Evolutionary conservation across 30 jellyfish, hydroid and myxozoan species (phyloP).

Genomic region (Rhopilema esculentum): DNA sequence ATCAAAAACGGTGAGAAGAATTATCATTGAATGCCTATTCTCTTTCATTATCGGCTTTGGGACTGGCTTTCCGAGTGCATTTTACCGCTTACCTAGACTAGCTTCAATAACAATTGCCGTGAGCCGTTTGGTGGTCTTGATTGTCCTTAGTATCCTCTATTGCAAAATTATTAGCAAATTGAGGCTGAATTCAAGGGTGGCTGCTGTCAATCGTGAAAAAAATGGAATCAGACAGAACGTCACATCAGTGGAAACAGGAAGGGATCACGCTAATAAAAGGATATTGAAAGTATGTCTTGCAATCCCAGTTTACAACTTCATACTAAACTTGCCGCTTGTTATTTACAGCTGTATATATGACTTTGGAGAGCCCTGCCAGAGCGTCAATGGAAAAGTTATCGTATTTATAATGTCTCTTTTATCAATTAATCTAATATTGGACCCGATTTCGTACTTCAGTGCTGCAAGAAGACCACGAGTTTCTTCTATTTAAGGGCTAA

Average conservation of each 20-base stretch:
- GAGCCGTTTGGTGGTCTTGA: neutral
- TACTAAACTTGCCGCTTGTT: neutral
- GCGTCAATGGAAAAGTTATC: neutral
- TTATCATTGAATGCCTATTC: neutral
- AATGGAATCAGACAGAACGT: neutral
- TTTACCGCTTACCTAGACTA: neutral
- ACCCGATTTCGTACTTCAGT: neutral
- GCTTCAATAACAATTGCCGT: neutral
- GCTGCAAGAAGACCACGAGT: neutral
- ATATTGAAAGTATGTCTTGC: neutral
- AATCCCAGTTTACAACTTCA: neutral
- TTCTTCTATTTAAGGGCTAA: too few relatives aligned
- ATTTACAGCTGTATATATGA: neutral
- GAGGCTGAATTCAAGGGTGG: neutral
- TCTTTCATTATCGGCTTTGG: neutral
- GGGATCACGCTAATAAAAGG: neutral
- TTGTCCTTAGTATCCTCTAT: neutral
- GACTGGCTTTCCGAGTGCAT: neutral
- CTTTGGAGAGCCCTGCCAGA: neutral
- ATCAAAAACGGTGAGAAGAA: neutral
- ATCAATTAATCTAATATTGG: neutral
- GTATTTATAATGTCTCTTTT: neutral
- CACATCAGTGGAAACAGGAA: neutral
- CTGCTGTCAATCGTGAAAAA: neutral
- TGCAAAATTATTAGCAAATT: neutral